Conservation (phyloP, 2,888 invertebrate genomes). For the Cylloceria caligata region DNA sequence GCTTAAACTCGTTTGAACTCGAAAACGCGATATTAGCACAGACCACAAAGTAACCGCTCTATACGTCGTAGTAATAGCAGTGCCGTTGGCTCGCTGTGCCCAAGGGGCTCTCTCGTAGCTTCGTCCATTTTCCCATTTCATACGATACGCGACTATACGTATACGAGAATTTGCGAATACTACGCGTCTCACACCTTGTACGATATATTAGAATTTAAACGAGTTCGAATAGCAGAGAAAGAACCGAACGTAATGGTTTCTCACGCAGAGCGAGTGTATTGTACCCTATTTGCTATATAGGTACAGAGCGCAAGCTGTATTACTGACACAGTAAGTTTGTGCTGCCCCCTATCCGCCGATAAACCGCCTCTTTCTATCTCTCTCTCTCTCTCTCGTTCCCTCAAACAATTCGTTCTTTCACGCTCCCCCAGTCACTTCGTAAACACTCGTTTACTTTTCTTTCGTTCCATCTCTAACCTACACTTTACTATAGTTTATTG, state of each 20-base stretch:
- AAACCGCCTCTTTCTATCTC: constrained; percentile 10
- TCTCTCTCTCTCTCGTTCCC: no score
- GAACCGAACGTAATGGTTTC: not conserved
- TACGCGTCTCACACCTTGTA: no score
- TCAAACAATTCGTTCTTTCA: constrained; percentile 17
- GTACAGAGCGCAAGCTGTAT: constrained; percentile 2
- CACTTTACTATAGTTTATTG: constrained; percentile 6
- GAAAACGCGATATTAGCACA: constrained; percentile 66
- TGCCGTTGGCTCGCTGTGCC: not conserved
- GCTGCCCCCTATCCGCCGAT: constrained; percentile 18
- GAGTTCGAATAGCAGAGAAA: not conserved
- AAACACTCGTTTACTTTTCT: constrained; percentile 26
- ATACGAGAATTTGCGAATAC: no score
- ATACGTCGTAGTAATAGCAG: constrained; percentile 16
- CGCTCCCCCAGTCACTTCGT: constrained; percentile 18
- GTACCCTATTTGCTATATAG: not conserved
- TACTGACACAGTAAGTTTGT: constrained; percentile 16
- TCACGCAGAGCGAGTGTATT: constrained; percentile 1
- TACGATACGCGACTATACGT: no score
- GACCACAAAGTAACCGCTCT: constrained; percentile 56
- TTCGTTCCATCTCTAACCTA: constrained; percentile 13
- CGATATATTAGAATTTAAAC: not conserved
- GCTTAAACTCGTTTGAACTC: constrained; percentile 66
- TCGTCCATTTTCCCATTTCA: not conserved
- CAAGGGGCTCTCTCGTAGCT: not conserved